A percentile compares a stretch with the other conserved stretches of the same genome.
Conservation (phyloP, 2,113 vertebrate genomes). For the Triplophysa dalaica region DNA sequence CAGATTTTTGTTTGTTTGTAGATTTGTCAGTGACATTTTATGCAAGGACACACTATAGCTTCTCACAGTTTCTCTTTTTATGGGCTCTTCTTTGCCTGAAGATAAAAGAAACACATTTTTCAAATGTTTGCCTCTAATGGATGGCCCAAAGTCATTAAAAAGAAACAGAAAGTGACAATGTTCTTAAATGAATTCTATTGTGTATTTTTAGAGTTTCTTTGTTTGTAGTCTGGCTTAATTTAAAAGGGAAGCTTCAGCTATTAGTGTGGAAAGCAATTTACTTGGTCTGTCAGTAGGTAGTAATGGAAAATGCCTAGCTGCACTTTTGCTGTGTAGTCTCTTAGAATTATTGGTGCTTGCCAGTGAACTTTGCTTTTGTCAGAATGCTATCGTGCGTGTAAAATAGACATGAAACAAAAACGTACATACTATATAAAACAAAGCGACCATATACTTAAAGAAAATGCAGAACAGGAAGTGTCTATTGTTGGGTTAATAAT, state of each 20-base stretch:
- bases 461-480: too few species aligned
- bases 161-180: constrained; percentile 13
- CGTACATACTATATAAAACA: too few species aligned
- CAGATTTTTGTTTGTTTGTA: constrained; percentile 33
- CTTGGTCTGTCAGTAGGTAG: constrained; percentile 18
- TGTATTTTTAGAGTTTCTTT: constrained; percentile 25
- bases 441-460: too few species aligned
- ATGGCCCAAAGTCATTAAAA: constrained; percentile 28
- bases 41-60: background rate
- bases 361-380: constrained; percentile 26
- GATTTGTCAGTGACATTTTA: background rate
- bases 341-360: constrained; percentile 11
- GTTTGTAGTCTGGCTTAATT: constrained; percentile 28
- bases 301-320: constrained; percentile 8
- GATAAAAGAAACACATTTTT: constrained; percentile 19
- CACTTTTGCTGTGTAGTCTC: constrained; percentile 17
- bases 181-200: constrained; percentile 20
- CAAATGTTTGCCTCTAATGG: background rate
- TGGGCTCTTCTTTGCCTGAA: background rate
- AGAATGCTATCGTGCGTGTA: background rate
- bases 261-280: constrained; percentile 38
- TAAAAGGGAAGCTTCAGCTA: constrained; percentile 30
- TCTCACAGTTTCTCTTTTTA: background rate
- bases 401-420: constrained; percentile 18
- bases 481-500: background rate